phyloP scores from a whole-genome alignment of 2,888 invertebrate species.

The Kryphioiulus occultus region DNA sequence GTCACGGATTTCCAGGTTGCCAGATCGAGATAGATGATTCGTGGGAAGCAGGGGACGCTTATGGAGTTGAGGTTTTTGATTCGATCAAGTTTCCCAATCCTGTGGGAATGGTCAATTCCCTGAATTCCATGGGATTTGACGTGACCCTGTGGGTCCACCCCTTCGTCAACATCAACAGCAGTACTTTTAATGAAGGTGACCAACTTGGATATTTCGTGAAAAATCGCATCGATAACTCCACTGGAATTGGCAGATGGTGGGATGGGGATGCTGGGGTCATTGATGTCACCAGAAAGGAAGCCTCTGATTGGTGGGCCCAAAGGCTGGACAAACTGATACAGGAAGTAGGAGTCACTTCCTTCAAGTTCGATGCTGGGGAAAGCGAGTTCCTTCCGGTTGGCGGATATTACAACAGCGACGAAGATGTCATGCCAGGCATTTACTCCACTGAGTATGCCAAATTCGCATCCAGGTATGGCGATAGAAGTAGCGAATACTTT shows the following conservation, averaged over 20 bases:
- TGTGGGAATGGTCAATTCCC: constrained; percentile 57
- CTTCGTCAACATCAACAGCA: constrained; percentile 59
- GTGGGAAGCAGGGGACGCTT: constrained; percentile 58
- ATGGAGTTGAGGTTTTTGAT: constrained; percentile 63
- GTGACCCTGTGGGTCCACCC: constrained; percentile 60
- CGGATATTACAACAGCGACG: constrained; percentile 53
- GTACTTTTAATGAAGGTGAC: constrained; percentile 58
- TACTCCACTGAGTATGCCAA: constrained; percentile 57
- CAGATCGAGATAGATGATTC: constrained; percentile 64
- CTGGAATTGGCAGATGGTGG: constrained; percentile 65
- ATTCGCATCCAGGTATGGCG: constrained; percentile 63
- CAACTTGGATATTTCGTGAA: constrained; percentile 64
- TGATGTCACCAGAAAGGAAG: constrained; percentile 76
- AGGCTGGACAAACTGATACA: constrained; percentile 66
- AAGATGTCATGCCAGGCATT: constrained; percentile 57
- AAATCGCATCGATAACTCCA: constrained; percentile 58
- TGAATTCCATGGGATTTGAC: constrained; percentile 58
- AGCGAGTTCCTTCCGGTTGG: constrained; percentile 70
- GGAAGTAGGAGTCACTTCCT: constrained; percentile 73
- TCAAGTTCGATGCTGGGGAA: constrained; percentile 86
- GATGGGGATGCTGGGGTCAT: constrained; percentile 68
- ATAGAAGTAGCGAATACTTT: too few species aligned
- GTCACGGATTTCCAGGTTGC: constrained; percentile 71
- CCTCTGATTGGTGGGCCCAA: constrained; percentile 65
- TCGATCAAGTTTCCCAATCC: constrained; percentile 60